A percentile compares a stretch with the other conserved stretches of the same genome.
Conservation (phyloP, 2,888 invertebrate genomes). For the Apoderus coryli region DNA sequence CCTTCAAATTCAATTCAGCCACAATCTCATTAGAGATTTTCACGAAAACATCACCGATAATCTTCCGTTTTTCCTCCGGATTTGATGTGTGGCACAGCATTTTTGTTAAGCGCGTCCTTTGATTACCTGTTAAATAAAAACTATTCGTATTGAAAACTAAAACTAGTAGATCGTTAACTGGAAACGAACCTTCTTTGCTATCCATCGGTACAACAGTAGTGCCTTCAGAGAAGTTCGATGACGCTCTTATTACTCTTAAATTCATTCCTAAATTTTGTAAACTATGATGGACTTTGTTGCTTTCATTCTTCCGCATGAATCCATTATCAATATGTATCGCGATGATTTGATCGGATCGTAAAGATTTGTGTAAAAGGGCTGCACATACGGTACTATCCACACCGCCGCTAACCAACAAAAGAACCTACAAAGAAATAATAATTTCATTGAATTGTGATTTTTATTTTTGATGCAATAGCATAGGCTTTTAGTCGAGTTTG, state of each 20-base stretch:
- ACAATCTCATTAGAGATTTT: constrained; percentile 84
- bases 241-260: constrained; percentile 54
- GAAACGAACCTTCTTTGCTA: constrained; percentile 18
- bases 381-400: constrained; percentile 99
- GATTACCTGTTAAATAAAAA: constrained; percentile 21
- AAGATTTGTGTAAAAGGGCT: constrained; percentile 79
- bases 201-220: constrained; percentile 56
- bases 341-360: constrained; percentile 80
- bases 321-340: constrained; percentile 98
- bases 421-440: constrained; percentile 30
- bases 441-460: constrained; percentile 1
- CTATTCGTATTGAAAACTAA: too few relatives aligned
- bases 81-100: constrained; percentile 74
- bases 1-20: constrained; percentile 71
- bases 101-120: constrained; percentile 54
- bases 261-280: constrained; percentile 24
- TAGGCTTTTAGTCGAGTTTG: too few relatives aligned
- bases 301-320: constrained; percentile 95
- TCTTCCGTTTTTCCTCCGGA: constrained; percentile 96
- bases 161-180: too few relatives aligned
- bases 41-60: constrained; percentile 98
- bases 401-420: constrained; percentile 92
- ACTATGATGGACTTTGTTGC: constrained; percentile 35
- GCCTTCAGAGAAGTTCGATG: constrained; percentile 60
- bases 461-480: too few relatives aligned